Evolutionary conservation across 2,113 vertebrate species (phyloP).

Genomic region (Poecile atricapillus): DNA sequence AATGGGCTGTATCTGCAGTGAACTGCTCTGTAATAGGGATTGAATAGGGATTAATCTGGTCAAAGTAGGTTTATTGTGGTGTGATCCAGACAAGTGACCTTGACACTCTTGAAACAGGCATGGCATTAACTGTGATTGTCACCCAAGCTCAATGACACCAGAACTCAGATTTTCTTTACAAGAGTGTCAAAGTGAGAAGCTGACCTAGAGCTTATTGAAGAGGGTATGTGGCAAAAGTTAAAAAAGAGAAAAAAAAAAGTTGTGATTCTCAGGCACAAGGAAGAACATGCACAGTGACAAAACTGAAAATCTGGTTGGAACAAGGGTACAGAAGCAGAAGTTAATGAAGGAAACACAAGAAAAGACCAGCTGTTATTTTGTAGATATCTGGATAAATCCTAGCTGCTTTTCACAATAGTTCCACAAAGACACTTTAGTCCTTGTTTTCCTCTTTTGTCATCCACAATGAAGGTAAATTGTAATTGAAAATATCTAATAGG

Average conservation of each 20-base stretch:
- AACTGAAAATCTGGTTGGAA: not conserved
- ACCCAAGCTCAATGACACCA: not conserved
- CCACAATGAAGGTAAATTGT: not conserved
- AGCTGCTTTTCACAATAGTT: not conserved
- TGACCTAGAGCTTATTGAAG: not conserved
- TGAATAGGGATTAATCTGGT: not conserved
- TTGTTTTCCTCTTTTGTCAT: not conserved
- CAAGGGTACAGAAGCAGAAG: not conserved
- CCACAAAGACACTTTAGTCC: not conserved
- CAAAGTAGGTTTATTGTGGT: not conserved
- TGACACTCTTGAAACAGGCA: not conserved
- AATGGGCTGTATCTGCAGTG: accelerated
- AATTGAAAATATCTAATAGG: not conserved
- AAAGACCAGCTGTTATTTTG: not conserved
- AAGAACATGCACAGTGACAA: accelerated
- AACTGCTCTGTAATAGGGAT: not conserved
- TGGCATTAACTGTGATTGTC: not conserved
- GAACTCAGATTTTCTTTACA: not conserved
- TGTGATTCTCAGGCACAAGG: not conserved
- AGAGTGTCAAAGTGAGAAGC: not conserved
- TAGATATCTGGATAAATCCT: not conserved
- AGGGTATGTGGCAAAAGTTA: not conserved
- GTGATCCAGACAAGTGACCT: not conserved
- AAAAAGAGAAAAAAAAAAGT: no score
- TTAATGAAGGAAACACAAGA: not conserved